Conservation (phyloP, 2,113 vertebrate species). For the Spea bombifrons region DNA sequence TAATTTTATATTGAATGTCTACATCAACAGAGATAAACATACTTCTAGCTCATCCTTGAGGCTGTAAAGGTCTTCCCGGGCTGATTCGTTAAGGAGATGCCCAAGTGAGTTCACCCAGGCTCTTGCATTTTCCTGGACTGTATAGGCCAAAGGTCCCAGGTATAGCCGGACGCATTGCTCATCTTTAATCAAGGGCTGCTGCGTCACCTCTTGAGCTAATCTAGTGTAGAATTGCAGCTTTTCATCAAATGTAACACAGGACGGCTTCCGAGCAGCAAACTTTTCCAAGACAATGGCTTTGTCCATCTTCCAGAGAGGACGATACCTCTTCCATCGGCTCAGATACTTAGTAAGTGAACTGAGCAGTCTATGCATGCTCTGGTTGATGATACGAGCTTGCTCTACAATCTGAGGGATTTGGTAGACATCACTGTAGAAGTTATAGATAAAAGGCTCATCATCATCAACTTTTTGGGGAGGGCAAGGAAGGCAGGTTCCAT, state of each 20-base stretch:
- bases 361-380: constrained; percentile 75
- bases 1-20: too few relatives aligned
- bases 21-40: background rate
- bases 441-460: constrained; percentile 70
- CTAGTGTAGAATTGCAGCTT: constrained; percentile 77
- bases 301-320: constrained; percentile 82
- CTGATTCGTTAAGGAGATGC: constrained; percentile 76
- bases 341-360: constrained; percentile 68
- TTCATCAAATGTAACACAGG: constrained; percentile 78
- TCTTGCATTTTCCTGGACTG: constrained; percentile 71
- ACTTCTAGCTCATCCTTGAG: constrained; percentile 79
- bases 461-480: constrained; percentile 70
- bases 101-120: constrained; percentile 80
- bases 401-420: constrained; percentile 75
- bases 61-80: constrained; percentile 71
- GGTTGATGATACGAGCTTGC: constrained; percentile 66
- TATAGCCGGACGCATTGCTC: constrained; percentile 78
- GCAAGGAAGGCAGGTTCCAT: constrained; percentile 83
- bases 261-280: constrained; percentile 76
- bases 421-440: constrained; percentile 77
- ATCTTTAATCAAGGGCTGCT: constrained; percentile 68
- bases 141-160: constrained; percentile 69
- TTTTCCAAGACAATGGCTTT: constrained; percentile 73
- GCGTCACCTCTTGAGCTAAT: constrained; percentile 68
- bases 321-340: constrained; percentile 78